Base-by-base conservation (phyloP, 2,888 invertebrate species). In the Miltochrista miniata region DNA sequence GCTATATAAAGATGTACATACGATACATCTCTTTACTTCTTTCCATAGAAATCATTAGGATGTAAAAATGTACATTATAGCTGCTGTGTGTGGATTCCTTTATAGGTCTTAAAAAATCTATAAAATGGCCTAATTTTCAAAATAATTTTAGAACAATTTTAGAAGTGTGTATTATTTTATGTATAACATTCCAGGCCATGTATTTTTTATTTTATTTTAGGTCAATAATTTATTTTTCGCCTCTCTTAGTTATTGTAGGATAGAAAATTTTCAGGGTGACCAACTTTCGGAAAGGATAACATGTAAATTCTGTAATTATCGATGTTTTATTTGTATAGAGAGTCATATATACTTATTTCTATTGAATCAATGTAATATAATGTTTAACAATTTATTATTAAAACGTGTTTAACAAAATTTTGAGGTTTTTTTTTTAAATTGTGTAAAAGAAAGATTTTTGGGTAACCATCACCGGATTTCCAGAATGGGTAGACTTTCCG, bases 271-370 rank as follows among this genome's bases (percentile, higher is more conserved):
- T 56, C 60, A 53, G 64, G 59, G 64, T 54, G 18, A 36, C 35
- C 12, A 51, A 13, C 29, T 18, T 56, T 60, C 29, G 12, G 34
- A 29, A 42, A 54, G 54, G 51, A 60, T 42, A 54, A 54, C 31
- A 34, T 80, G 83, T 83, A 83, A 73, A 83, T 79, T 79, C 62
- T 82, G 79, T 83, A 83, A 81, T 76, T 70, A 66, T 54, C 41
- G 41, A 57, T 59, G 61, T 72, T 81, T 76, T 57, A 66, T 80
- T 85, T 90, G 90, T 90, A 90, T 86, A 90, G 88, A 87, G 83
- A 89, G 82, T 73, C 79, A 78, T 87, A 81, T 85, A 76, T 79
- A 77, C 76, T 74, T 78, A 71, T 64, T 70, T 68, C 37, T 46
- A 54, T 54, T 64, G 54, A 79, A 78, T 77, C 74, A 67, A 64